Evolutionary conservation across 2,888 invertebrate species (phyloP).

Genomic region (Drosophila incognita): DNA sequence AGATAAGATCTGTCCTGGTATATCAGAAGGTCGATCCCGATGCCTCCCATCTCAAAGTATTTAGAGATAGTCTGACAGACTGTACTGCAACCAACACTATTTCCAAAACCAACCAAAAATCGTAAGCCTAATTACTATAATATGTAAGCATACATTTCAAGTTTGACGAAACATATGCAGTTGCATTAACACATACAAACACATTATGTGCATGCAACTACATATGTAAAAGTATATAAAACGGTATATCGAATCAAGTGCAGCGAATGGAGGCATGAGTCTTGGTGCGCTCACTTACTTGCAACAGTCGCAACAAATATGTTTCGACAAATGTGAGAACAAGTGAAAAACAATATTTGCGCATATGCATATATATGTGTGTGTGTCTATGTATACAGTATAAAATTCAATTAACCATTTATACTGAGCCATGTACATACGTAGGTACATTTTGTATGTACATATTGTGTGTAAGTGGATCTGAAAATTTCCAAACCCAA

Average conservation of each 20-base stretch:
- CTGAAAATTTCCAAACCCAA: slow-evolving; percentile 28
- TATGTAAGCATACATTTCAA: not conserved
- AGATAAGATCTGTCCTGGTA: too few species aligned
- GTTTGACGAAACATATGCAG: not conserved
- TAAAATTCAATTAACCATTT: slow-evolving; percentile 3
- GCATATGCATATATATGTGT: not conserved
- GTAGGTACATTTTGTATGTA: not conserved
- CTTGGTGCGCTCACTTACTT: not conserved
- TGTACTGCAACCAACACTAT: not conserved
- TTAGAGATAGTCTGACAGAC: not conserved
- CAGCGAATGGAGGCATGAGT: not conserved
- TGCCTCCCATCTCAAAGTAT: not conserved
- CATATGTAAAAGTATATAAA: not conserved
- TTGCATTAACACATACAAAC: not conserved
- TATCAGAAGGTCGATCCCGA: not conserved
- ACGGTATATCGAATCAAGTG: not conserved
- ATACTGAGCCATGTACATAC: not conserved
- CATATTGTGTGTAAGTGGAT: slow-evolving; percentile 24
- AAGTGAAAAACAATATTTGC: not conserved
- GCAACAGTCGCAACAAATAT: not conserved
- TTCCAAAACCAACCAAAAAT: not conserved
- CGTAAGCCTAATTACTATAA: not conserved
- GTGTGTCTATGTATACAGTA: not conserved
- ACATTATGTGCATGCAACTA: not conserved
- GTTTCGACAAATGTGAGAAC: not conserved